Percentiles rank a stretch among this genome's conserved stretches.
Conservation (phyloP, 2,888 invertebrate genomes). For the Deroplatys truncata region DNA sequence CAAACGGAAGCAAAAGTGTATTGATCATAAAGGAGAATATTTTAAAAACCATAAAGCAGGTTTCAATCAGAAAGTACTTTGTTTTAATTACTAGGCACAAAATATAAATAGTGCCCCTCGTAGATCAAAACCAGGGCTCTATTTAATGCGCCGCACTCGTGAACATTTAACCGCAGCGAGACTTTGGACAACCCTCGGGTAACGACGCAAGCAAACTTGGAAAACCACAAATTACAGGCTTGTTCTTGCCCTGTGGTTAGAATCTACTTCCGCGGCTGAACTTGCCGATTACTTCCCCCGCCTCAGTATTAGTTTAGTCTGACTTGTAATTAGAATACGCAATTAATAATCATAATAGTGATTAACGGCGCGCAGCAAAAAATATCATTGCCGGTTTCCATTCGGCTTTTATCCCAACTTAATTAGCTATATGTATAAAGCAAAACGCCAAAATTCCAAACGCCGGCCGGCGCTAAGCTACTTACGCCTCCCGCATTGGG, state of each 20-base stretch:
- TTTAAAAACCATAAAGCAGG: too few species aligned
- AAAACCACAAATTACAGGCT: conserved; percentile 5
- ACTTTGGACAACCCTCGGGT: background rate
- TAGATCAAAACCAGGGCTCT: too few species aligned
- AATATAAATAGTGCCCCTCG: too few species aligned
- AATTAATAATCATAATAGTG: background rate
- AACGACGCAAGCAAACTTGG: background rate
- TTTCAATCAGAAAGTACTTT: too few species aligned
- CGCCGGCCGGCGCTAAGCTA: too few species aligned
- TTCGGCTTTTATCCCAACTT: background rate
- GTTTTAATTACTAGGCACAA: too few species aligned
- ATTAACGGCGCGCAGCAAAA: background rate
- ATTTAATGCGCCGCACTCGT: too few species aligned
- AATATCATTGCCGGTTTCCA: background rate
- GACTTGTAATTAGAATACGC: background rate
- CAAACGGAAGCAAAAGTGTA: too few species aligned
- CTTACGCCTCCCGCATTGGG: too few species aligned
- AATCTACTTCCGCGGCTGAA: background rate
- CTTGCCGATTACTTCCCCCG: background rate
- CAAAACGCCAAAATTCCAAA: background rate
- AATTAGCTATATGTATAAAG: background rate
- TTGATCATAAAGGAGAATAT: too few species aligned
- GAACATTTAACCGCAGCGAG: too few species aligned
- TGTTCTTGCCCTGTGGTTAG: background rate
- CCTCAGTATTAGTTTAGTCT: background rate